Evolutionary conservation across 2,888 invertebrate genomes (phyloP), one percentile per base, ranked within the genome.

Genomic region (Spisula subtruncata): DNA sequence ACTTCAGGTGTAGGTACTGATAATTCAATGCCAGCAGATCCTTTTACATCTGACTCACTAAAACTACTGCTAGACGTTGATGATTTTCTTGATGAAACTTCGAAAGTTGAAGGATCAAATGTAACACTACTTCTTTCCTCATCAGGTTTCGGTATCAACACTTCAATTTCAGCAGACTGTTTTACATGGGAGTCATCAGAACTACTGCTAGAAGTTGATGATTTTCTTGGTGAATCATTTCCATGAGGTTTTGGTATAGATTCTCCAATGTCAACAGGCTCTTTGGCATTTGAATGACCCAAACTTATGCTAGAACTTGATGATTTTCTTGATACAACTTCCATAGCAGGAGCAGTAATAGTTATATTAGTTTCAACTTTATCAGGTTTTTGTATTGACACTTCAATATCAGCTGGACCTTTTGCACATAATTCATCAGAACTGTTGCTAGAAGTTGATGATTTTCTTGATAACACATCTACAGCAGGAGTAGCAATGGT

Each of bases 251-350:
- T 25, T n/a, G 60, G 60, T 66, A 66, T 10, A 10, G 60, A 66
- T 8, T 25, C 60, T 12, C 8, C n/a, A 8, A 80, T 12, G 6
- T 81, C 51, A 48, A 48, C 46, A 16, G 81, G 51, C 16, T 54
- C 81, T 51, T 46, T 16, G 12, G 20, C 46, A 32, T 46, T 51
- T 51, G 51, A 29, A 35, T 56, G 56, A 60, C 32, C 1, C 14
- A 32, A 83, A 56, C 56, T 35, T 25, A n/a, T 32, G 35, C 83
- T 83, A 32, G 83, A 60, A 48, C 35, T 54, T 14, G 83, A 56
- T 60, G 32, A 41, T 48, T 83, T 54, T 81, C 51, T 2, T n/a
- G 25, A 66, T 10, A 1, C 10, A 25, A n/a, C 60, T 25, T 12
- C 32, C 6, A 4, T 5, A 14, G 5, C 16, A 35, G 75, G 32